A percentile compares a stretch with the other conserved stretches of the same genome.
Evolutionary conservation across 2,888 invertebrate genomes (phyloP).

Genomic region (Chironomus riparius): DNA sequence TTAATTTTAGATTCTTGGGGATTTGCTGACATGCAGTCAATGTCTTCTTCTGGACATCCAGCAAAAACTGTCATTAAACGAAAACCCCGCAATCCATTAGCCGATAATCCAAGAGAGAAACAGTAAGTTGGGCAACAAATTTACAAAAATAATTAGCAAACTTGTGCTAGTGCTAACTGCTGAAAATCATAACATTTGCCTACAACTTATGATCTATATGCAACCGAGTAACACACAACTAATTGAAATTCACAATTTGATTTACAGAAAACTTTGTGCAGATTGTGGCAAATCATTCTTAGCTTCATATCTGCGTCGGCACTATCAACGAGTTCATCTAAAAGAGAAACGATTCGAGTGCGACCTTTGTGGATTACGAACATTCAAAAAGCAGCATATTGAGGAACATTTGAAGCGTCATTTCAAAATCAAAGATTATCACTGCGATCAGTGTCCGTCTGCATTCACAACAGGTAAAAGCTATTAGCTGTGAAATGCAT

Average conservation of each 20-base stretch:
- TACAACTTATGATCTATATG: too few relatives aligned
- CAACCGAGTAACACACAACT: too few relatives aligned
- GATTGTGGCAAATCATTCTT: conserved; percentile 22
- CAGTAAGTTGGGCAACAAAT: neutral
- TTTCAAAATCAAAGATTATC: conserved; percentile 20
- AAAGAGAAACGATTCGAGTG: conserved; percentile 20
- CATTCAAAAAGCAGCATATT: conserved; percentile 18
- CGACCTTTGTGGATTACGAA: conserved; percentile 12
- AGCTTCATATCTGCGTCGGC: conserved; percentile 17
- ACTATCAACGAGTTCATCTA: conserved; percentile 18
- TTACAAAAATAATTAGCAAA: too few relatives aligned
- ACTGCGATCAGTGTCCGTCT: conserved; percentile 23
- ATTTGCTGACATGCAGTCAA: neutral
- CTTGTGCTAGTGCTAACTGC: too few relatives aligned
- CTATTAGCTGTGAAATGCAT: too few relatives aligned
- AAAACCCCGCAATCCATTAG: conserved; percentile 15
- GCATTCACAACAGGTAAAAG: conserved; percentile 5
- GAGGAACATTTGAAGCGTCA: conserved; percentile 18
- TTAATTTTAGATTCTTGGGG: conserved; percentile 1
- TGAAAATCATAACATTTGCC: too few relatives aligned
- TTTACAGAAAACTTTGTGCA: conserved; percentile 9
- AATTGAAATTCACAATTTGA: neutral
- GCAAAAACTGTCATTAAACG: neutral
- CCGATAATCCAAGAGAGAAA: conserved; percentile 20
- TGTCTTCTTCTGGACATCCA: neutral